Evolutionary conservation across 1,140 invertebrate genomes (phyloP), one percentile per base, ranked within the genome.

Genomic region (Plutomurus gul): DNA sequence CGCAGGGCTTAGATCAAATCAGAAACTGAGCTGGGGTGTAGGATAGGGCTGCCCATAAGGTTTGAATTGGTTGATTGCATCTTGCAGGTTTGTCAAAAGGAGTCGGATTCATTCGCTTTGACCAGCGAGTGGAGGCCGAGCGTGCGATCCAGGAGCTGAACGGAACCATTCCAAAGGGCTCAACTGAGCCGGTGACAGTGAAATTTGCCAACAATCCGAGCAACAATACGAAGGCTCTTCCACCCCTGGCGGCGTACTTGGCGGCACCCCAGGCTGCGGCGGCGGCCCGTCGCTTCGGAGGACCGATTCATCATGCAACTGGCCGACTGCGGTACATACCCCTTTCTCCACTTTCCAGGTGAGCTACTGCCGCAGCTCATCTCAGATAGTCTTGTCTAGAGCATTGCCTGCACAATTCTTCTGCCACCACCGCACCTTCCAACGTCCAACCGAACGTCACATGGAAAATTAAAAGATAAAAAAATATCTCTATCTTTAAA

Each of bases 141-240:
- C 89, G 94, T 49, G 98, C 98, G 27, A 99, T 99, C 84, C 95
- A 98, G 86, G 96, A 99, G 88, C 88, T 99, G 84, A 98, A 99
- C 87, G 97, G 98, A 79, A 96, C 95, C 82, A 95, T 97, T 89
- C 97, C 94, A 71, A 97, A 95, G 87, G 95, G 96, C 84, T 95
- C 95, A 70, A 93, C 94, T 77, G 97, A 99, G 88, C 96, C 96
- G 40, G 98, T 99, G 84, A 98, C 96, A 40, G 98, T 99, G 80
- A 99, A 99, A 89, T 99, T 99, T 88, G 98, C 98, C 80, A 99
- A 99, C 88, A 99, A 97, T 87, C 95, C 95, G n/a, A 96, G 94
- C 89, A 96, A 94, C 90, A 87, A 88, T 82, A 92, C 92, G 86
- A 96, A 96, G 88, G 93, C 94, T 79, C 90, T 96, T 86, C 93